phyloP scores from a whole-genome alignment of 2,797 vertebrate species.

The Lophius americanus region DNA sequence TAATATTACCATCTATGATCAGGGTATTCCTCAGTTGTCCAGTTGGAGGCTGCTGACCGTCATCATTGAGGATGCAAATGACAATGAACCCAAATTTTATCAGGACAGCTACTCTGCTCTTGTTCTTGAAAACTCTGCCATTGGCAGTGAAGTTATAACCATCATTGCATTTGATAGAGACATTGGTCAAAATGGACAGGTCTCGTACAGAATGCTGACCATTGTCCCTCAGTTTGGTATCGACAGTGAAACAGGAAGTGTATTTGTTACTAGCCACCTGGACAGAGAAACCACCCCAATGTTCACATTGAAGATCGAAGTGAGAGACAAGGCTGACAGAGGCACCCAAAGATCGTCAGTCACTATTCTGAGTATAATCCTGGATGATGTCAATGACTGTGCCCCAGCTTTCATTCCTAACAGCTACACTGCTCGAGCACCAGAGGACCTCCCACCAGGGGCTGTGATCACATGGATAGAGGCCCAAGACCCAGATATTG shows the following conservation, averaged over 20 bases:
- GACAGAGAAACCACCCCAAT: slow-evolving; percentile 87
- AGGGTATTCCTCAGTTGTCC: slow-evolving; percentile 92
- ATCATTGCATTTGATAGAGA: slow-evolving; percentile 89
- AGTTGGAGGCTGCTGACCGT: slow-evolving; percentile 88
- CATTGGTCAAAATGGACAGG: slow-evolving; percentile 86
- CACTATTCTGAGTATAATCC: slow-evolving; percentile 85
- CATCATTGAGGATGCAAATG: slow-evolving; percentile 91
- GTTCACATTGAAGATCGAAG: slow-evolving; percentile 89
- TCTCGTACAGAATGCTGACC: slow-evolving; percentile 87
- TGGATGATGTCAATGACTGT: slow-evolving; percentile 96
- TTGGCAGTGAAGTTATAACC: slow-evolving; percentile 84
- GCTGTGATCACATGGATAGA: slow-evolving; percentile 92
- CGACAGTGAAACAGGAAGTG: slow-evolving; percentile 87
- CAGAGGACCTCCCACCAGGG: slow-evolving; percentile 93
- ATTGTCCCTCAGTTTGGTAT: slow-evolving; percentile 88
- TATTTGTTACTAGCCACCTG: slow-evolving; percentile 85
- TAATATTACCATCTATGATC: slow-evolving; percentile 93
- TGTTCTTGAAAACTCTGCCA: slow-evolving; percentile 84
- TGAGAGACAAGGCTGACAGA: slow-evolving; percentile 88
- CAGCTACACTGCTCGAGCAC: slow-evolving; percentile 88
- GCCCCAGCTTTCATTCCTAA: slow-evolving; percentile 90
- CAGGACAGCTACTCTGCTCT: slow-evolving; percentile 84
- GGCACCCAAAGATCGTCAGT: slow-evolving; percentile 87
- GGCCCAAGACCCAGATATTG: slow-evolving; percentile 90
- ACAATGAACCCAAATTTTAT: slow-evolving; percentile 89